Conservation (phyloP, 2,888 invertebrate species). For the Eupsilia transversa region DNA sequence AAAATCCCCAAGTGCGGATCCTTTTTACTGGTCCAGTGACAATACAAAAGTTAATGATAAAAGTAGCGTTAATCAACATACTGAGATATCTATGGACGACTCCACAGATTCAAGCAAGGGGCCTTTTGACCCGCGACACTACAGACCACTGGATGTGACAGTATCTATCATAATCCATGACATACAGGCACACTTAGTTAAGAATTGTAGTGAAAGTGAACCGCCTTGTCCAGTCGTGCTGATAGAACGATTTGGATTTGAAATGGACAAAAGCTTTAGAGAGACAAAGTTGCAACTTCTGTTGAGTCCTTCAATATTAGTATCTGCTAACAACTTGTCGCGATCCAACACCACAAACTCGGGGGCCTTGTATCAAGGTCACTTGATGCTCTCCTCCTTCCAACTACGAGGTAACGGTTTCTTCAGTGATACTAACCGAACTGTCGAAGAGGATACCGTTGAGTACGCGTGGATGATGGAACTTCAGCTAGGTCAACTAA, state of each 20-base stretch:
- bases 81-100: slow-evolving; percentile 92
- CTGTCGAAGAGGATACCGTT: slow-evolving; percentile 97
- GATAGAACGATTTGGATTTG: slow-evolving; percentile 98
- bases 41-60: slow-evolving; percentile 83
- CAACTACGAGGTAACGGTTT: slow-evolving; percentile 98
- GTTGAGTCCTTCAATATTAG: slow-evolving; percentile 96
- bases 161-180: slow-evolving; percentile 98
- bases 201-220: slow-evolving; percentile 97
- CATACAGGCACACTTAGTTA: slow-evolving; percentile 97
- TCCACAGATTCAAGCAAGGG: slow-evolving; percentile 90
- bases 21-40: slow-evolving; percentile 84
- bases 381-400: slow-evolving; percentile 95
- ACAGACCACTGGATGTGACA: slow-evolving; percentile 97
- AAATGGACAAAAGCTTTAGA: slow-evolving; percentile 98
- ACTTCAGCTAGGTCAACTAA: slow-evolving; percentile 97
- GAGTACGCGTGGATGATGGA: slow-evolving; percentile 99
- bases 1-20: slow-evolving; percentile 89
- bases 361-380: slow-evolving; percentile 93
- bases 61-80: slow-evolving; percentile 85
- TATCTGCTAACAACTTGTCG: slow-evolving; percentile 94
- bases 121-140: slow-evolving; percentile 96
- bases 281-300: slow-evolving; percentile 98
- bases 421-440: slow-evolving; percentile 98
- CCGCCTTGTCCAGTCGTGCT: slow-evolving; percentile 97
- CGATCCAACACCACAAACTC: slow-evolving; percentile 90